These are phyloP conservation scores for Bombus sibiricus DNA, from an alignment of 1,140 invertebrate species.

Conservation along the genomic window DNA sequence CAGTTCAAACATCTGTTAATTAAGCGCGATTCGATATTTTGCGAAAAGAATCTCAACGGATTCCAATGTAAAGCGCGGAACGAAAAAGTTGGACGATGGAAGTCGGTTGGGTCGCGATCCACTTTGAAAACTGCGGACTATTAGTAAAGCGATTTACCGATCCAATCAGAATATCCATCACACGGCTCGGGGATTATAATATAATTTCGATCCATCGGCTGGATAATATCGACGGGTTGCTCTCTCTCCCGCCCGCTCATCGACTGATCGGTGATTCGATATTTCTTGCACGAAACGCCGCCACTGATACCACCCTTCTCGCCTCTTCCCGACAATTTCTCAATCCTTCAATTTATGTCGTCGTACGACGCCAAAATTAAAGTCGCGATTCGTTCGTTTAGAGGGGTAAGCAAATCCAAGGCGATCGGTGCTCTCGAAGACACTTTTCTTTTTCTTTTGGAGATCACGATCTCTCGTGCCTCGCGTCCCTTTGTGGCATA, in stretches of 20 bases:
- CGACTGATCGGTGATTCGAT: conserved; percentile 64
- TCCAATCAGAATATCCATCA: conserved; percentile 71
- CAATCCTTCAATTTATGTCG: conserved; percentile 29
- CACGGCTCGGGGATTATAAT: conserved; percentile 70
- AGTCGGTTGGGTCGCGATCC: conserved; percentile 25
- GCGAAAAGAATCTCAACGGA: neutral
- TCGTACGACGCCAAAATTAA: conserved; percentile 21
- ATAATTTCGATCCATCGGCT: conserved; percentile 68
- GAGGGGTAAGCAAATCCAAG: neutral
- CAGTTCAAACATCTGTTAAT: neutral
- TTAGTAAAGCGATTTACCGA: conserved; percentile 60
- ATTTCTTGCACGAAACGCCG: conserved; percentile 49
- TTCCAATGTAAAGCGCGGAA: neutral
- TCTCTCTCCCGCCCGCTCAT: neutral
- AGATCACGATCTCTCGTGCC: neutral
- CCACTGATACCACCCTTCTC: neutral
- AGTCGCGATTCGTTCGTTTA: neutral
- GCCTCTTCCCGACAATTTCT: neutral
- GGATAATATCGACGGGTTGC: conserved; percentile 40
- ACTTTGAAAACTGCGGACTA: conserved; percentile 40
- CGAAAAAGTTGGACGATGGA: neutral
- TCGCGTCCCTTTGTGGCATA: neutral
- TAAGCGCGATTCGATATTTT: neutral
- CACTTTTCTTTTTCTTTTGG: neutral
- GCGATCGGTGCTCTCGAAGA: neutral